Percentiles rank a stretch among this genome's conserved stretches.
Evolutionary conservation across 2,888 invertebrate genomes (phyloP).

Genomic region (Troilus luridus): DNA sequence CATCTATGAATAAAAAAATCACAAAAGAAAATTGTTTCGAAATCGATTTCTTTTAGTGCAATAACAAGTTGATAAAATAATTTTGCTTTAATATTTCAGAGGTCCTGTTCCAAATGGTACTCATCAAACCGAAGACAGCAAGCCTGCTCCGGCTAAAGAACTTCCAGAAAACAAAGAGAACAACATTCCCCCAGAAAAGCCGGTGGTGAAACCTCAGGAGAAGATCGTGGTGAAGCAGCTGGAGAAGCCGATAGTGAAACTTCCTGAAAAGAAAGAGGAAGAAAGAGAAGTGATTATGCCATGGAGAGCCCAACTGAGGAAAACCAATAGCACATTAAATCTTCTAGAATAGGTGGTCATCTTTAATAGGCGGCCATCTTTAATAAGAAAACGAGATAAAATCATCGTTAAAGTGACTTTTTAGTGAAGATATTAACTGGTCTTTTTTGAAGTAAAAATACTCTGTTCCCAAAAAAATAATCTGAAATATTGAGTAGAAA

Average conservation of each 20-base stretch:
- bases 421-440: neutral
- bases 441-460: neutral
- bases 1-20: too few species aligned
- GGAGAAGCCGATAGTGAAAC: constrained; percentile 52
- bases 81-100: constrained; percentile 27
- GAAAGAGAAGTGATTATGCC: constrained; percentile 83
- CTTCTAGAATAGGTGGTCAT: constrained; percentile 75
- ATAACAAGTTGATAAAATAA: neutral
- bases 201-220: constrained; percentile 67
- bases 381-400: neutral
- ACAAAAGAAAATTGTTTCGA: too few species aligned
- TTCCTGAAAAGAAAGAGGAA: constrained; percentile 72
- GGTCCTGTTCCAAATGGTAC: constrained; percentile 51
- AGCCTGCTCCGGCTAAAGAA: constrained; percentile 47
- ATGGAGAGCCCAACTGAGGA: constrained; percentile 90
- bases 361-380: neutral
- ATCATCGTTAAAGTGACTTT: neutral
- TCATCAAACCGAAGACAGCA: neutral
- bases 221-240: constrained; percentile 72
- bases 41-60: neutral
- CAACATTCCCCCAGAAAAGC: constrained; percentile 66
- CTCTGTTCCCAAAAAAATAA: neutral
- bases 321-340: constrained; percentile 91
- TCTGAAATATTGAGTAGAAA: neutral
- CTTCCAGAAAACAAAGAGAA: constrained; percentile 69